These are phyloP conservation scores for Ostrea edulis DNA, from an alignment of 1,140 invertebrate genomes.

Conservation along the genomic window DNA sequence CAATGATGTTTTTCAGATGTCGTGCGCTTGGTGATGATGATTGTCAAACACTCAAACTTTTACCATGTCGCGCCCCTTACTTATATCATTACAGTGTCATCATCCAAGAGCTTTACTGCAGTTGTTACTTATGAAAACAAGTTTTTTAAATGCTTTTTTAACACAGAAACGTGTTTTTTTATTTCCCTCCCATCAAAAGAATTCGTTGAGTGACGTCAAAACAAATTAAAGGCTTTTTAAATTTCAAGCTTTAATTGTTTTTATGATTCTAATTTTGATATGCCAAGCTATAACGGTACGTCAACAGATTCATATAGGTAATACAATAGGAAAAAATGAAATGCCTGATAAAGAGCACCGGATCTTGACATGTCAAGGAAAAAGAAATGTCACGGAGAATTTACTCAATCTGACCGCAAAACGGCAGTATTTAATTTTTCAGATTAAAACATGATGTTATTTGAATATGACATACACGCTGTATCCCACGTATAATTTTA, in stretches of 20 bases:
- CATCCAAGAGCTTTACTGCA: no score
- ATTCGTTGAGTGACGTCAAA: neutral
- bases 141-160: no score
- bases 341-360: neutral
- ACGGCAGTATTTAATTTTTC: neutral
- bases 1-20: no score
- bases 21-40: no score
- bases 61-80: no score
- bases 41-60: no score
- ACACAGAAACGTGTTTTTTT: no score
- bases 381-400: constrained; percentile 12
- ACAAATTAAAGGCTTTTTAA: neutral
- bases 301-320: constrained; percentile 1
- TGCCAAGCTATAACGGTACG: neutral
- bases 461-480: constrained; percentile 7
- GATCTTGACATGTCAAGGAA: constrained; percentile 9
- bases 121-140: no score
- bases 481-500: neutral
- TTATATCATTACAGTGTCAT: no score
- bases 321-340: neutral
- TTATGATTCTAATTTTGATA: neutral
- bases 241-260: neutral
- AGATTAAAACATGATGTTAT: constrained; percentile 4
- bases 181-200: no score
- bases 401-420: neutral